Evolutionary conservation across 1,140 invertebrate species (phyloP), one percentile per base, ranked within the genome.

Genomic region (Habropoda laboriosa): DNA sequence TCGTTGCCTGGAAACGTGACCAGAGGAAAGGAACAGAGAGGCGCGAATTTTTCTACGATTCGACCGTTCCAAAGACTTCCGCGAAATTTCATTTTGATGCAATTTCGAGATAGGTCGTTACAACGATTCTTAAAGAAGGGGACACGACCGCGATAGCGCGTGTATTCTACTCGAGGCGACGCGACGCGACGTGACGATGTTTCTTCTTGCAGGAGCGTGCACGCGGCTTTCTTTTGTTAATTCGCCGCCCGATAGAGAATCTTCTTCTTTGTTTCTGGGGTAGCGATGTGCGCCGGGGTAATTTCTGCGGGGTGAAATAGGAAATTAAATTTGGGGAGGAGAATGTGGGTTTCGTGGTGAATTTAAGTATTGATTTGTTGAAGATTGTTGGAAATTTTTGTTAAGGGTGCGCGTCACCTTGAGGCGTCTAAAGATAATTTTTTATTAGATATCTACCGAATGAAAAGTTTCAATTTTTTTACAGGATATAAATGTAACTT

Each of bases 41-140:
- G n/a, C n/a, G 24, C 40, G 45, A 49, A 21, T 47, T 67, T 67
- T 49, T 40, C 47, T 38, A 30, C 32, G 66, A 68, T 51, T 38
- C 47, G 18, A 35, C 30, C n/a, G 2, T 27, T 38, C 13, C 18
- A 35, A 38, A 55, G 38, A 49, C 27, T 66, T 42, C 35, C 24
- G 38, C 49, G 38, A 45, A 67, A 76, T 76, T 76, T 76, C 27
- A 58, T 76, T 68, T 76, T 40, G 47, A 76, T 58, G 32, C 63
- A 66, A 35, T 57, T 57, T 66, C 18, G 16, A 76, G 51, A 76
- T 42, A 76, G 18, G 40, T 47, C 10, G 40, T 76, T 47, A 42
- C 51, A 18, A 47, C 27, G 49, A 45, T 57, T 67, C 21, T 76
- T 45, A 51, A 27, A n/a, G 53, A n/a, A 61, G 35, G n/a, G 35